Evolutionary conservation across 2,888 invertebrate genomes (phyloP).

Genomic region (Tiliacea citrago): DNA sequence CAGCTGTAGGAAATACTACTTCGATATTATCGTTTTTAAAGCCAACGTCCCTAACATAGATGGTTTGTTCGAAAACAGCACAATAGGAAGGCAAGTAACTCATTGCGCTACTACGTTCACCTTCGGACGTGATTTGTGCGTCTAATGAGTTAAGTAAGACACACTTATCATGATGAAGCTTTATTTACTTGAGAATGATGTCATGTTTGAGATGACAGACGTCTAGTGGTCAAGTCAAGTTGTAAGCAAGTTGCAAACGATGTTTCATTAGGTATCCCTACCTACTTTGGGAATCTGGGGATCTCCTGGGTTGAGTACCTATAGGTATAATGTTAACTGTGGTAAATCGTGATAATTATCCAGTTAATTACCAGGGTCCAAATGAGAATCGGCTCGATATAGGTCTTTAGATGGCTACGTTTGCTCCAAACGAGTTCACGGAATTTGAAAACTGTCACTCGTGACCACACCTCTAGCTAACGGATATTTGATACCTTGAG

Average conservation of each 20-base stretch:
- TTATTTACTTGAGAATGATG: slow-evolving; percentile 55
- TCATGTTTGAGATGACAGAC: slow-evolving; percentile 44
- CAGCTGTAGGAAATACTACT: not conserved
- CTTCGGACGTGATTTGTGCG: slow-evolving; percentile 61
- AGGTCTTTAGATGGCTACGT: not conserved
- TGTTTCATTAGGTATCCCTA: not conserved
- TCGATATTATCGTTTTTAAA: slow-evolving; percentile 16
- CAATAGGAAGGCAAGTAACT: slow-evolving; percentile 55
- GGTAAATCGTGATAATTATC: too few relatives aligned
- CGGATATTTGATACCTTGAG: slow-evolving; percentile 37
- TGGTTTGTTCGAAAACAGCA: slow-evolving; percentile 56
- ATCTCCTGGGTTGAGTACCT: not conserved
- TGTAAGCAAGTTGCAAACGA: slow-evolving; percentile 10
- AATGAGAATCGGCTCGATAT: not conserved
- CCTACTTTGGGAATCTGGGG: not conserved
- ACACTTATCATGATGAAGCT: slow-evolving; percentile 30
- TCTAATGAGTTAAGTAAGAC: slow-evolving; percentile 45
- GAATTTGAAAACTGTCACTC: slow-evolving; percentile 33
- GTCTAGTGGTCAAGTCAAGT: slow-evolving; percentile 26
- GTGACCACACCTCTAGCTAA: slow-evolving; percentile 32
- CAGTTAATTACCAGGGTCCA: not conserved
- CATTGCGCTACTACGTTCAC: slow-evolving; percentile 48
- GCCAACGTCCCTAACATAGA: slow-evolving; percentile 40
- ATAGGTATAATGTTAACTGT: not conserved
- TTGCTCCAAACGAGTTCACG: slow-evolving; percentile 4